A percentile compares a stretch with the other conserved stretches of the same genome.
These are phyloP conservation scores for Leptoteleia sp. DNA, from an alignment of 1,140 invertebrate genomes.

Conservation along the genomic window DNA sequence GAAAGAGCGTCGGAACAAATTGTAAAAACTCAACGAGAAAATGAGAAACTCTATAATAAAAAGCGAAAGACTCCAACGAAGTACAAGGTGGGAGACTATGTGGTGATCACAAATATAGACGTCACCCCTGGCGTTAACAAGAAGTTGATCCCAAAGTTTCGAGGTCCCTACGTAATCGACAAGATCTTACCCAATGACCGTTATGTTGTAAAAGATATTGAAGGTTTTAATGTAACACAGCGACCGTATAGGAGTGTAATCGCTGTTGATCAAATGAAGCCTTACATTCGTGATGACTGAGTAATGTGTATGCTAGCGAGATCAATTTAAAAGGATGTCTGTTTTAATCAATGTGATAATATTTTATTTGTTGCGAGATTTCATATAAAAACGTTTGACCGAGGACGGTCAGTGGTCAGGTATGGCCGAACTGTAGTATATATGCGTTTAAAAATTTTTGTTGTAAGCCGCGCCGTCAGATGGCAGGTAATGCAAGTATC, in stretches of 20 bases:
- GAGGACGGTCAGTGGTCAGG: not conserved
- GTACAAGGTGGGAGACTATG: not conserved
- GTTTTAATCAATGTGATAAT: no score
- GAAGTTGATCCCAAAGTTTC: not conserved
- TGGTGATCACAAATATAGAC: not conserved
- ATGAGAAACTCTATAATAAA: not conserved
- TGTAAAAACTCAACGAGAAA: not conserved
- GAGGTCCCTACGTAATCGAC: not conserved
- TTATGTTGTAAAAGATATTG: not conserved
- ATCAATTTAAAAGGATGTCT: no score
- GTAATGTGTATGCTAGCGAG: no score
- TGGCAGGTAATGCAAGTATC: no score
- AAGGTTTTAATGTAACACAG: not conserved
- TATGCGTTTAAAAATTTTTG: not conserved
- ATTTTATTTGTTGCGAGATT: no score
- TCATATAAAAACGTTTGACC: no score
- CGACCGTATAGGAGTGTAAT: not conserved
- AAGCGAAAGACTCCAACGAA: not conserved
- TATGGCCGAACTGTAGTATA: not conserved
- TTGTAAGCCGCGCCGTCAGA: no score
- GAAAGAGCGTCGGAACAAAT: not conserved
- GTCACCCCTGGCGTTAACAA: not conserved
- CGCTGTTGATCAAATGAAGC: not conserved
- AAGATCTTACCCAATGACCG: not conserved
- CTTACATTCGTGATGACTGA: not conserved